Base-by-base conservation (phyloP, 2,888 invertebrate species). In the Pristionchus fissidentatus region DNA sequence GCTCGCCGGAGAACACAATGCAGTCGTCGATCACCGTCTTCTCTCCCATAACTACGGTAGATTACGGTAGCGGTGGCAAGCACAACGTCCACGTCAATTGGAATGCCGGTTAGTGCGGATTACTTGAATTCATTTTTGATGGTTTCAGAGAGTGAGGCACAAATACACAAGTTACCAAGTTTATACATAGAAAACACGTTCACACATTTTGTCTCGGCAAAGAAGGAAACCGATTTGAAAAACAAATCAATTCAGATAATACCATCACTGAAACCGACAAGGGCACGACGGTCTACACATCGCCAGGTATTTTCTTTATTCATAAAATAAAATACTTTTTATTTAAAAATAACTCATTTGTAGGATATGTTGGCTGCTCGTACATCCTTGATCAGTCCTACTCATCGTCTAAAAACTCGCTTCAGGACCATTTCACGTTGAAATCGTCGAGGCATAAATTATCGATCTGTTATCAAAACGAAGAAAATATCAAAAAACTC, bases 11-110 rank as follows among this genome's bases (percentile, higher is more conserved):
- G n/a, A 70, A 41, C 41, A 5, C 41, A 29, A n/a, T 41, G 10
- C 22, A n/a, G 0, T 4, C 41, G 1, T 19, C 66, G 0, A 70
- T 70, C n/a, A 41, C 66, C 41, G 66, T 70, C 38, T 70, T 70
- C 66, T 70, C 66, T 4, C 66, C 66, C n/a, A 70, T 70, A 22
- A 70, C 41, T n/a, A 70, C 66, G n/a, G 66, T 70, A 0, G 66
- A 70, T 41, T 70, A 70, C 66, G 66, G 66, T 7, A 35, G 26
- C 7, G 41, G 4, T 7, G 66, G 41, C 38, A 26, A 38, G 3
- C 35, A 3, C 13, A 70, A 70, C 8, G 29, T 70, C n/a, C 41
- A 41, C 3, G 66, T 70, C 41, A 41, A 38, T 7, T 70, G 66
- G 66, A 70, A 70, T 13, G n/a, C 22, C n/a, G 66, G 66, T 70